Evolutionary conservation across 2,113 vertebrate species (phyloP).

Genomic region (Psittacara wagleri): DNA sequence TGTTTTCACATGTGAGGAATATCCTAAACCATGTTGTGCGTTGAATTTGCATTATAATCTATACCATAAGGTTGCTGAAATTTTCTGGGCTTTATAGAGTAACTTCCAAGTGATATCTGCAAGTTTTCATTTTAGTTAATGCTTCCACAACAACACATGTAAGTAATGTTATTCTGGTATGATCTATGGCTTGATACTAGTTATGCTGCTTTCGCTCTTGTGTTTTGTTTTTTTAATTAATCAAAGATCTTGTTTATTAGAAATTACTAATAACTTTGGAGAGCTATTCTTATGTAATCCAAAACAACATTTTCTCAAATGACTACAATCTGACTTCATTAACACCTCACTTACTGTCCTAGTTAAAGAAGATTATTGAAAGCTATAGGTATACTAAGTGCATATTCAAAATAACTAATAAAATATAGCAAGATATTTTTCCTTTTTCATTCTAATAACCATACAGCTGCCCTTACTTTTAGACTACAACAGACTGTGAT

Average conservation of each 20-base stretch:
- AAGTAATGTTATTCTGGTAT: background rate
- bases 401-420: background rate
- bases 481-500: background rate
- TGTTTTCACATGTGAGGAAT: background rate
- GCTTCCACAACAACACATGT: background rate
- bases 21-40: background rate
- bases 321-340: background rate
- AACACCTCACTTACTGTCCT: background rate
- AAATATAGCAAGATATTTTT: background rate
- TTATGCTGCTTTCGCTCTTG: background rate
- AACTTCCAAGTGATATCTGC: background rate
- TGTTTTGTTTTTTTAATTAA: background rate
- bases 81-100: background rate
- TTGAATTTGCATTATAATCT: background rate
- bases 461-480: background rate
- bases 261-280: background rate
- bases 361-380: background rate
- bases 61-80: background rate
- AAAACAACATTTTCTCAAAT: background rate
- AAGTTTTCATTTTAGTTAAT: background rate
- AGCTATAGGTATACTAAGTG: background rate
- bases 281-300: background rate
- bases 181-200: background rate
- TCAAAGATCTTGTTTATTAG: background rate
- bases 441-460: background rate